These are phyloP conservation scores for Porites cylindrica DNA, from an alignment of 92 coral and sea anemone species.

Conservation along the genomic window DNA sequence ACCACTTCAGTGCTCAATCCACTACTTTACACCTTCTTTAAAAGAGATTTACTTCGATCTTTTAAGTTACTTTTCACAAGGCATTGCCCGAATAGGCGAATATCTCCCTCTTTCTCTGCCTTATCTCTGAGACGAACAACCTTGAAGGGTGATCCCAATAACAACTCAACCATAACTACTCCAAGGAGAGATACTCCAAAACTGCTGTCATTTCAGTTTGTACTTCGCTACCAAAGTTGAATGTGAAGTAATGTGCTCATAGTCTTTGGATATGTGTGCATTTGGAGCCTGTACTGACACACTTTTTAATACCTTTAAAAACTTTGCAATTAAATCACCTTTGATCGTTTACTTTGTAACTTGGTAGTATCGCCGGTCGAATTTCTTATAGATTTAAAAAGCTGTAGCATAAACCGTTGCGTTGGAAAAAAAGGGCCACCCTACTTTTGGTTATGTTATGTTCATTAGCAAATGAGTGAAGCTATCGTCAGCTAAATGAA, in stretches of 20 bases:
- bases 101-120: not conserved
- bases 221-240: not conserved
- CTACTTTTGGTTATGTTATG: too few species aligned
- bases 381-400: too few species aligned
- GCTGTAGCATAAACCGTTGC: too few species aligned
- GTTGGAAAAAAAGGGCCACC: too few species aligned
- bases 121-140: not conserved
- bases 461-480: too few species aligned
- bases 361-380: too few species aligned
- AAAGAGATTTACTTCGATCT: conserved; percentile 47
- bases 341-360: too few species aligned
- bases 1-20: conserved; percentile 58
- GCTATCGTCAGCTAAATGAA: too few species aligned
- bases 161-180: not conserved
- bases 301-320: too few species aligned
- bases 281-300: too few species aligned
- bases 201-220: not conserved
- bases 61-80: conserved; percentile 1
- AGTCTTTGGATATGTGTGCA: not conserved
- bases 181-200: not conserved
- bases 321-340: too few species aligned
- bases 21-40: conserved; percentile 62
- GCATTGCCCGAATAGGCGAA: not conserved
- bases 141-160: not conserved
- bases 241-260: not conserved